Evolutionary conservation across 2,888 invertebrate species (phyloP).

Genomic region (Drosophila ochracea): DNA sequence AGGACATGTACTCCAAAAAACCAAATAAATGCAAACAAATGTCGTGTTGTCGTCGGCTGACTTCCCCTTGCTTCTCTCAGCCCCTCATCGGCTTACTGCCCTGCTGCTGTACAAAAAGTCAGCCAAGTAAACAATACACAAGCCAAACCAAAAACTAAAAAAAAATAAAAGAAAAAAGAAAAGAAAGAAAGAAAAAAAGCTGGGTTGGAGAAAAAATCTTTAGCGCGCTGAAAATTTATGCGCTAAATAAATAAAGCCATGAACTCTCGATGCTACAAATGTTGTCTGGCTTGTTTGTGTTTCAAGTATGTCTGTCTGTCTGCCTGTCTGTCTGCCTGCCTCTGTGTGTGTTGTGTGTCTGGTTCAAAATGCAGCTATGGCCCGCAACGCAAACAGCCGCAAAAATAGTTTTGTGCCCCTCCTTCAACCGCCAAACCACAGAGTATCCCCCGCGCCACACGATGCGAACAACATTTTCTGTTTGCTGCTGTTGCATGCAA

Average conservation of each 20-base stretch:
- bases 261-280: conserved; percentile 70
- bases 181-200: background rate
- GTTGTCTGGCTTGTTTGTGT: conserved; percentile 48
- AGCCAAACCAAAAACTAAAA: background rate
- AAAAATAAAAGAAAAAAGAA: background rate
- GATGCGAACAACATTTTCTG: conserved; percentile 48
- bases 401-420: conserved; percentile 48
- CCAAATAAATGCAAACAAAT: conserved; percentile 78
- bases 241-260: conserved; percentile 79
- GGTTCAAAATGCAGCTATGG: conserved; percentile 47
- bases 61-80: background rate
- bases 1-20: conserved; percentile 52
- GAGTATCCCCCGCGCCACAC: conserved; percentile 8
- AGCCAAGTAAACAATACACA: conserved; percentile 16
- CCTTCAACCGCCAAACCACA: conserved; percentile 31
- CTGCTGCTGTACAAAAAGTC: conserved; percentile 8
- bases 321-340: background rate
- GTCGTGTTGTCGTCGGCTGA: conserved; percentile 48
- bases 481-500: background rate
- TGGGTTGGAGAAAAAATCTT: conserved; percentile 40
- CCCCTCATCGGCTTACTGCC: background rate
- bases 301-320: background rate
- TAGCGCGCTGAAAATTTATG: conserved; percentile 72
- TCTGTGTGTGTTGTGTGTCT: background rate
- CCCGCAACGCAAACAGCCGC: conserved; percentile 57